These are phyloP conservation scores for Leptopilina drosophilae DNA, from an alignment of 2,888 invertebrate species.

Conservation along the genomic window DNA sequence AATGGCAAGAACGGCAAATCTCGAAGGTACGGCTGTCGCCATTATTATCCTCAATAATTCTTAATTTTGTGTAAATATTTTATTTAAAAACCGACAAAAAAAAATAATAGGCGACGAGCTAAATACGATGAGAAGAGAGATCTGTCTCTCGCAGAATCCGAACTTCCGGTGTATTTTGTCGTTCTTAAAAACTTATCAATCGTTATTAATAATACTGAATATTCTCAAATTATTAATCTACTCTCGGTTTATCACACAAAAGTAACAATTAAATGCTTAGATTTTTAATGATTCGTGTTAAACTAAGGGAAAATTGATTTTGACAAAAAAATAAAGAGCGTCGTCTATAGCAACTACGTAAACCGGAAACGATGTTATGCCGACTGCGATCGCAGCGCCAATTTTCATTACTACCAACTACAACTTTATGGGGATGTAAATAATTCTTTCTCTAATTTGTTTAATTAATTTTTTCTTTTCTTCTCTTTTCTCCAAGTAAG, in stretches of 20 bases:
- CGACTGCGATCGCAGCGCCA: slow-evolving; percentile 55
- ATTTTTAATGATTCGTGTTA: background rate
- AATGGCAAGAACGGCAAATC: slow-evolving; percentile 86
- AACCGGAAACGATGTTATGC: slow-evolving; percentile 63
- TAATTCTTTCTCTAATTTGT: background rate
- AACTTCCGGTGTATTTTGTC: slow-evolving; percentile 10
- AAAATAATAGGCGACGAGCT: too few species aligned
- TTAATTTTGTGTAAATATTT: background rate
- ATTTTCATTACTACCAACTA: slow-evolving; percentile 10
- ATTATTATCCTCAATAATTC: slow-evolving; percentile 71
- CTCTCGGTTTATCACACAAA: background rate
- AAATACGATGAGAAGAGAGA: background rate
- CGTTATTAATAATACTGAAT: background rate
- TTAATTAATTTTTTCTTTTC: background rate
- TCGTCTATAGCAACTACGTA: slow-evolving; percentile 57
- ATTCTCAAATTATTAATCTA: background rate
- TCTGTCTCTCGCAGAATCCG: slow-evolving; percentile 1
- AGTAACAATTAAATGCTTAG: background rate
- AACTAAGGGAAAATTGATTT: background rate
- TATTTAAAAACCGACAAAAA: slow-evolving; percentile 7
- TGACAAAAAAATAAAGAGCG: slow-evolving; percentile 57
- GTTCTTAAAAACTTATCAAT: background rate
- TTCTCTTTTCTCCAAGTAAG: too few species aligned
- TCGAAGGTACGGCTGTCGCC: slow-evolving; percentile 84
- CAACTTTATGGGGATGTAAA: background rate